Evolutionary conservation across 2,797 vertebrate species (phyloP), one percentile per base, ranked within the genome.

Genomic region (Hypotaenidia philippensis): DNA sequence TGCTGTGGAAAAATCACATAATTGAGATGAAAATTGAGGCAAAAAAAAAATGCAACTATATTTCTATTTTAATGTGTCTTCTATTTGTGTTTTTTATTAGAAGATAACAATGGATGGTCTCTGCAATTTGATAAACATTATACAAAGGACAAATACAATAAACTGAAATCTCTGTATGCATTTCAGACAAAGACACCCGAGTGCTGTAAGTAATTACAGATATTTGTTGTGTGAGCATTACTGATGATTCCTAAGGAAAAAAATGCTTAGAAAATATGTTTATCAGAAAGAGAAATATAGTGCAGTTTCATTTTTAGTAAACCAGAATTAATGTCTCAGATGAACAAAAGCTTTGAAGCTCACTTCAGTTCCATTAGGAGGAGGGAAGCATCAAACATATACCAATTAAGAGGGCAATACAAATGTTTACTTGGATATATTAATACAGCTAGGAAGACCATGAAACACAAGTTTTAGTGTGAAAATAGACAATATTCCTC

Each of bases 31-130:
- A 83, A 83, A 25, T 3, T 18, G 60, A 25, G 79, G 22, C 4
- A 71, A 44, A 66, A 65, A 80, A 83, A 2, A 11, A 50, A 23
- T 74, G 18, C 9, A 75, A 40, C 12, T 75, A 45, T 65, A 44
- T 88, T 79, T 84, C 26, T 80, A 11, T 68, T 79, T 64, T 93
- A 50, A 88, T 27, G 20, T 89, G 34, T 78, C 13, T 79, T 45
- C 7, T 75, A 1, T 92, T 66, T 83, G 11, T n/a, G 36, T 90
- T 82, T 89, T 89, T 92, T 78, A 91, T 87, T 96, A 99, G 99
- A 98, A 88, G 99, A 99, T 98, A 99, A 99, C 96, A 99, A 98
- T 40, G 99, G 99, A 85, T 99, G 99, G 99, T 98, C 99, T 38
- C 98, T 98, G 89, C 98, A 99, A 64, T 98, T 99, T 40, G 99